Evolutionary conservation across 2,113 vertebrate genomes (phyloP).

Genomic region (Thermophis baileyi): DNA sequence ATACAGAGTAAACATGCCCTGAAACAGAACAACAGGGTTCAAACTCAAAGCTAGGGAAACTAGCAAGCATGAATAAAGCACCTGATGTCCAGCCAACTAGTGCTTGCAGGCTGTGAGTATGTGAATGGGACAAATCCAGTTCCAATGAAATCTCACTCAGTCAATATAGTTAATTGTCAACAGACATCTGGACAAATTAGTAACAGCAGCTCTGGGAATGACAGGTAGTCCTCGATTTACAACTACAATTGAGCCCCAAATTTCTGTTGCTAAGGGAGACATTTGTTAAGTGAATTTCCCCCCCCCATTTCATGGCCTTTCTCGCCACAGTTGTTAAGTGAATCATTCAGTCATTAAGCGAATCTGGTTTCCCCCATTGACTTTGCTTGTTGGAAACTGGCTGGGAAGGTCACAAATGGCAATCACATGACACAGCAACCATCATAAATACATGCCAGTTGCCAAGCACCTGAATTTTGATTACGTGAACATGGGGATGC

Average conservation of each 20-base stretch:
- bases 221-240: background rate
- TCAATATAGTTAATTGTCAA: background rate
- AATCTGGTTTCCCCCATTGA: no score
- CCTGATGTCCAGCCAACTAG: background rate
- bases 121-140: background rate
- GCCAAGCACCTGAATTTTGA: no score
- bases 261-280: background rate
- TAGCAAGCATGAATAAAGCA: no score
- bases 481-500: no score
- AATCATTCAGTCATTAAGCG: no score
- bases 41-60: background rate
- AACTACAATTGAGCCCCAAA: background rate
- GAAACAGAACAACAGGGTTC: background rate
- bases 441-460: no score
- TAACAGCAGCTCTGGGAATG: background rate
- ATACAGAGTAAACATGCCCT: background rate
- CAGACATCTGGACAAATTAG: background rate
- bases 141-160: background rate
- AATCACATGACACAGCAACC: no score
- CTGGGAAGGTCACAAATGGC: no score
- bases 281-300: background rate
- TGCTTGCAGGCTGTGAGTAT: background rate
- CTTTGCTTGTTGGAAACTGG: no score
- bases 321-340: no score
- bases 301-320: no score